A percentile compares a stretch with the other conserved stretches of the same genome.
These are phyloP conservation scores for Podarcis lilfordi DNA, from an alignment of 2,797 vertebrate genomes.

Conservation along the genomic window DNA sequence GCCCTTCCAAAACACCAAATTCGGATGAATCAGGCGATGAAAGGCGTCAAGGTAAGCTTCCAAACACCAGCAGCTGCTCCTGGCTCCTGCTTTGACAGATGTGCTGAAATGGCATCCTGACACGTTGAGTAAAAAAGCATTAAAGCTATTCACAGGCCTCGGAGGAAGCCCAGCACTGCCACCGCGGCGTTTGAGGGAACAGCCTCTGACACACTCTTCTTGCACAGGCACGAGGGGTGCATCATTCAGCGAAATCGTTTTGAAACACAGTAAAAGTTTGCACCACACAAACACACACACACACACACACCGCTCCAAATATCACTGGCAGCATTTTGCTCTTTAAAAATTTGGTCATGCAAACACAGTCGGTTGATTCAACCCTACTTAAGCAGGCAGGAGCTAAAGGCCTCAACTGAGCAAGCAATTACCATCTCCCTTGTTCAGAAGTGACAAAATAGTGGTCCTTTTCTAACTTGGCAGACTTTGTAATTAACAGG, in stretches of 20 bases:
- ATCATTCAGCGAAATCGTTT: constrained; percentile 24
- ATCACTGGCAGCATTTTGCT: background rate
- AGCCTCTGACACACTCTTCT: background rate
- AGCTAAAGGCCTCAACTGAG: background rate
- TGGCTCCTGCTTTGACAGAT: constrained; percentile 45
- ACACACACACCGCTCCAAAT: background rate
- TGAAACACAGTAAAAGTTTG: constrained; percentile 35
- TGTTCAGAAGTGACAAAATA: background rate
- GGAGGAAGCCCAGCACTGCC: background rate
- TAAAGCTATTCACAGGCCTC: constrained; percentile 35
- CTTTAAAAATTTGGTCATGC: background rate
- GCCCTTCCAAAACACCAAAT: accelerated
- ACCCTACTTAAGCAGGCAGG: background rate
- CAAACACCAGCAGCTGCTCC: background rate
- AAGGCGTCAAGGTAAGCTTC: constrained; percentile 36
- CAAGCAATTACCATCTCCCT: background rate
- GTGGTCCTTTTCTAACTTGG: background rate
- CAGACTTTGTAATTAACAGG: too few relatives aligned
- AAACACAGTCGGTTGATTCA: background rate
- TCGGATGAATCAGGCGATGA: background rate
- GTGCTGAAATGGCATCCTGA: constrained; percentile 33
- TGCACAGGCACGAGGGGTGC: background rate
- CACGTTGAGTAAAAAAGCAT: background rate
- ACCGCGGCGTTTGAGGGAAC: background rate
- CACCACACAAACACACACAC: constrained; percentile 33